These are phyloP conservation scores for Darevskia nairensis DNA, from an alignment of 2,797 vertebrate genomes.

Conservation along the genomic window DNA sequence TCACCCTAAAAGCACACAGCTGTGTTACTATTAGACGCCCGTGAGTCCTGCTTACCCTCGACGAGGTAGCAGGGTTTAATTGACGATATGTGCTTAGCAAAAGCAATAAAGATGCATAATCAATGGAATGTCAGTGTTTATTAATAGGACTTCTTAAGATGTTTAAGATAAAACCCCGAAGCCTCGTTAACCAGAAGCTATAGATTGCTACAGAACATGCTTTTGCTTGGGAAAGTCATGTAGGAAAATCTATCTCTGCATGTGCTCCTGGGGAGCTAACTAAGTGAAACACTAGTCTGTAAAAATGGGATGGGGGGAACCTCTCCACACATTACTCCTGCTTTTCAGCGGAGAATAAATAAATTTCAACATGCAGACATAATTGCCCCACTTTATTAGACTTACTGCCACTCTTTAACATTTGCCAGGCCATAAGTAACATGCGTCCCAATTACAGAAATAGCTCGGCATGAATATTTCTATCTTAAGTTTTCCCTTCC, in stretches of 20 bases:
- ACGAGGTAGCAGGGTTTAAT: slow-evolving; percentile 70
- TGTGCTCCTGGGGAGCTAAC: background rate
- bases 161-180: slow-evolving; percentile 48
- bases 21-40: slow-evolving; percentile 58
- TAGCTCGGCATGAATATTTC: slow-evolving; percentile 9
- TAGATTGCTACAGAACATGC: background rate
- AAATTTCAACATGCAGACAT: slow-evolving; percentile 39
- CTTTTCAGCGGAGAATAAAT: slow-evolving; percentile 58
- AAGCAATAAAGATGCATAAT: slow-evolving; percentile 60
- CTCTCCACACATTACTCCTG: slow-evolving; percentile 14
- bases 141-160: slow-evolving; percentile 54
- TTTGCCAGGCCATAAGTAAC: slow-evolving; percentile 52
- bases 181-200: slow-evolving; percentile 38
- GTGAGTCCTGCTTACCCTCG: slow-evolving; percentile 55
- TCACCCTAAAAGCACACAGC: slow-evolving; percentile 70
- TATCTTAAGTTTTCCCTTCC: slow-evolving; percentile 33
- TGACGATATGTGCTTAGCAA: slow-evolving; percentile 63
- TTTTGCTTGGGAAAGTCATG: slow-evolving; percentile 18
- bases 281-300: background rate
- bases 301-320: background rate
- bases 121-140: slow-evolving; percentile 58
- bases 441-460: slow-evolving; percentile 30
- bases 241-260: background rate
- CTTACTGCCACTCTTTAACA: slow-evolving; percentile 36
- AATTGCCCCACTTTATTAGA: slow-evolving; percentile 61